Evolutionary conservation across 2,888 invertebrate genomes (phyloP).

Genomic region (Slavum lentiscoides): DNA sequence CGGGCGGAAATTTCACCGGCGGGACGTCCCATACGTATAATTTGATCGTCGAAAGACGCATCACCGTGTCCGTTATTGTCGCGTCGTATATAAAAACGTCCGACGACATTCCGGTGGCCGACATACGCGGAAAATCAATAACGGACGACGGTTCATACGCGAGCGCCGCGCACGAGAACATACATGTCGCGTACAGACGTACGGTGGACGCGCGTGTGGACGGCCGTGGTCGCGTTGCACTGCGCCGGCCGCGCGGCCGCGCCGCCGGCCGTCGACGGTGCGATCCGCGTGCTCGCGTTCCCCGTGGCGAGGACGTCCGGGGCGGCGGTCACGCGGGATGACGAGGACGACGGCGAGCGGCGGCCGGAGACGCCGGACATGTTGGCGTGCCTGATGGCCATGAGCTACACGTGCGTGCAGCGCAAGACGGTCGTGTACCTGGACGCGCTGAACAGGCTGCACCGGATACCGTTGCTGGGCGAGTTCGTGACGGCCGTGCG

Average conservation of each 20-base stretch:
- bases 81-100: background rate
- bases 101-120: too few species aligned
- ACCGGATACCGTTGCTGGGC: constrained; percentile 65
- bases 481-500: constrained; percentile 61
- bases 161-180: background rate
- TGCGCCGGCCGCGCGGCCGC: background rate
- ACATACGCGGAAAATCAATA: too few species aligned
- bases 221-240: background rate
- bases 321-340: background rate
- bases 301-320: constrained; percentile 11
- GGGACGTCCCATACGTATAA: background rate
- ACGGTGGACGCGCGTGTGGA: background rate
- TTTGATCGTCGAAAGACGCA: too few species aligned
- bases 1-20: background rate
- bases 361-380: constrained; percentile 63
- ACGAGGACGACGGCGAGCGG: background rate
- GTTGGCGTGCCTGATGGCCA: constrained; percentile 63
- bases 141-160: background rate
- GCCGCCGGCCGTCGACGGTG: background rate
- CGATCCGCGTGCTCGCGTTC: constrained; percentile 31
- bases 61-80: background rate
- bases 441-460: constrained; percentile 63
- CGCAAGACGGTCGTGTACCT: constrained; percentile 65
- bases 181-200: too few species aligned
- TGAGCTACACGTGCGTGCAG: constrained; percentile 66